Evolutionary conservation across 1,140 invertebrate genomes (phyloP).

Genomic region (Achroia grisella): DNA sequence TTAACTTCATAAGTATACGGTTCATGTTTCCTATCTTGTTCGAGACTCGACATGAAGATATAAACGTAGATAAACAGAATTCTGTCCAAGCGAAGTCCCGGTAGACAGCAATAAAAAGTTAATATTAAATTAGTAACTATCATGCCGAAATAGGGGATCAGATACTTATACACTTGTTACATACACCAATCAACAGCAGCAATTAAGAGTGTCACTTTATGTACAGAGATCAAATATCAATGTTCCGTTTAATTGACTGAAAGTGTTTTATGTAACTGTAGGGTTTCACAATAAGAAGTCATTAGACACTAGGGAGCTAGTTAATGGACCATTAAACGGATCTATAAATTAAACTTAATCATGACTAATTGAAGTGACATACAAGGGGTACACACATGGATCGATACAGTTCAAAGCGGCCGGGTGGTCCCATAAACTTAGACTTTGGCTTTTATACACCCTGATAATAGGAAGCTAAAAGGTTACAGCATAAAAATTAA

Average conservation of each 20-base stretch:
- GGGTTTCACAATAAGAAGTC: conserved; percentile 54
- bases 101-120: too few relatives aligned
- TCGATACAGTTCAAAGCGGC: conserved; percentile 29
- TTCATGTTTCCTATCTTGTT: too few relatives aligned
- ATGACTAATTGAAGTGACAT: conserved; percentile 64
- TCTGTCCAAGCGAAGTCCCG: too few relatives aligned
- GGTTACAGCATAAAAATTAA: conserved; percentile 47
- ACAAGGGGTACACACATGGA: conserved; percentile 31
- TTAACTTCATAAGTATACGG: too few relatives aligned
- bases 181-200: too few relatives aligned
- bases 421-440: conserved; percentile 53
- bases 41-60: too few relatives aligned
- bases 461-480: conserved; percentile 42
- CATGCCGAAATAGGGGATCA: too few relatives aligned
- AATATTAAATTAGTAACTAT: too few relatives aligned
- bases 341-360: conserved; percentile 68
- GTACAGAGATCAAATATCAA: conserved; percentile 42
- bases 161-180: too few relatives aligned
- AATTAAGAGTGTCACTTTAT: conserved; percentile 21
- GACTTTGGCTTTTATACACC: conserved; percentile 31
- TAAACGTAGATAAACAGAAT: too few relatives aligned
- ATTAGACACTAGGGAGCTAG: conserved; percentile 50
- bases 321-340: conserved; percentile 67
- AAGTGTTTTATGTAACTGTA: conserved; percentile 58
- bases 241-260: conserved; percentile 45